Conservation (phyloP, 2,113 vertebrate genomes). For the Xyliphius kryptos region DNA sequence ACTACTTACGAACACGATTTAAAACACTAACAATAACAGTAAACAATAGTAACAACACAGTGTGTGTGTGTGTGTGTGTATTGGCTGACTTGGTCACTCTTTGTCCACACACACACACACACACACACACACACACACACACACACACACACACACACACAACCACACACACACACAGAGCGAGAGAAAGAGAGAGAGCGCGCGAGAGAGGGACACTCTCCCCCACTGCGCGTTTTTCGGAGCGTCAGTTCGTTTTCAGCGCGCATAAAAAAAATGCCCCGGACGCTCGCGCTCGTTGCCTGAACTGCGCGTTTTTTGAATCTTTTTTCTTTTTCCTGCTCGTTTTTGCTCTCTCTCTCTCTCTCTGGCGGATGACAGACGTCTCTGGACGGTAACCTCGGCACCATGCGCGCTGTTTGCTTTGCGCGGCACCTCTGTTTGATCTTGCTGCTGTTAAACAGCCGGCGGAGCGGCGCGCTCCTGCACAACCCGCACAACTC, state of each 20-base stretch:
- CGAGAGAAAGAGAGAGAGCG: constrained; percentile 23
- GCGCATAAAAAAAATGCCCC: constrained; percentile 73
- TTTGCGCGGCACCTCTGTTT: constrained; percentile 65
- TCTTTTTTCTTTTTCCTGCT: background rate
- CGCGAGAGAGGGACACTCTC: constrained; percentile 45
- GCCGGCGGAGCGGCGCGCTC: constrained; percentile 62
- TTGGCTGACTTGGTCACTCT: too few species aligned
- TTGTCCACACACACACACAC: too few species aligned
- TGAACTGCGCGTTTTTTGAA: constrained; percentile 63
- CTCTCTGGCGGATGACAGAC: constrained; percentile 28
- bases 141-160: constrained; percentile 26
- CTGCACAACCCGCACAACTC: constrained; percentile 48
- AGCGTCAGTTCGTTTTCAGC: constrained; percentile 59
- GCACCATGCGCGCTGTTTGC: constrained; percentile 71
- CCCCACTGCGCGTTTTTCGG: constrained; percentile 57
- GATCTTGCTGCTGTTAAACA: constrained; percentile 73
- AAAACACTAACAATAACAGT: too few species aligned
- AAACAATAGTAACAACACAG: too few species aligned
- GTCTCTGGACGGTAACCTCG: constrained; percentile 60
- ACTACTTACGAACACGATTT: too few species aligned
- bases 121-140: too few species aligned
- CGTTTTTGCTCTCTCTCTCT: background rate
- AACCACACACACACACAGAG: constrained; percentile 27
- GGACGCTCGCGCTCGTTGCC: constrained; percentile 55
- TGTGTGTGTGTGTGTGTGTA: too few species aligned